A percentile compares a stretch with the other conserved stretches of the same genome.
Evolutionary conservation across 2,888 invertebrate genomes (phyloP).

Genomic region (Theodoxus fluviatilis): DNA sequence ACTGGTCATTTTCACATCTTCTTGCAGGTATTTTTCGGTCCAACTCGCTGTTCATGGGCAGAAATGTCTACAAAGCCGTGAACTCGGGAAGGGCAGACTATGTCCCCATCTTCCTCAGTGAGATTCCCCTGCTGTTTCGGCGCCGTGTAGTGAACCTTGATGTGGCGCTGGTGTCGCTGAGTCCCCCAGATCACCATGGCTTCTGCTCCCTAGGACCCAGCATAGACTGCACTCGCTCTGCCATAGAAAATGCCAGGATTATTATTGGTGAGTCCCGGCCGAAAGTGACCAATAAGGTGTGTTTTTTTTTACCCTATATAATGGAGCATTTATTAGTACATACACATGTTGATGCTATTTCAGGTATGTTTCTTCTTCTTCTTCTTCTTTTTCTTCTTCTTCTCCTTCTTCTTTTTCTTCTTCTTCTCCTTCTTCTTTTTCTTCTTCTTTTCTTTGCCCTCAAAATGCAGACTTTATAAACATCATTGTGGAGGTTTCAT

Average conservation of each 20-base stretch:
- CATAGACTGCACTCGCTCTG: conserved; percentile 89
- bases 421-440: too few relatives aligned
- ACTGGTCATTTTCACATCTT: too few relatives aligned
- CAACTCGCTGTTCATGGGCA: conserved; percentile 89
- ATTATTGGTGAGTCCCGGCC: conserved; percentile 94
- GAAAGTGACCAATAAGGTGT: too few relatives aligned
- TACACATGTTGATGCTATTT: too few relatives aligned
- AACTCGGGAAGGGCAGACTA: conserved; percentile 87
- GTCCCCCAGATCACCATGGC: conserved; percentile 87
- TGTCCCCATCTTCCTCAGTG: conserved; percentile 90
- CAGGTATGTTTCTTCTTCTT: too few relatives aligned
- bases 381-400: too few relatives aligned
- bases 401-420: too few relatives aligned
- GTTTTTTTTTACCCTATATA: too few relatives aligned
- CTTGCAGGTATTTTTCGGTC: conserved; percentile 75
- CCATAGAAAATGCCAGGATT: conserved; percentile 81
- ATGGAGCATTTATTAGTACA: too few relatives aligned
- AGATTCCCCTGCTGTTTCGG: conserved; percentile 89
- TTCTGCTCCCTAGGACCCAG: conserved; percentile 93
- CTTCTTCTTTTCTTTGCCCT: too few relatives aligned
- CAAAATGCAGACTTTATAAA: too few relatives aligned
- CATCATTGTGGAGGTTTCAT: too few relatives aligned
- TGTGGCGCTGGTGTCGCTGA: conserved; percentile 69
- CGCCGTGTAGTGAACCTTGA: conserved; percentile 84
- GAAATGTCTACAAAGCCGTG: conserved; percentile 87